phyloP scores from a whole-genome alignment of 2,797 vertebrate species.

The Anableps anableps region DNA sequence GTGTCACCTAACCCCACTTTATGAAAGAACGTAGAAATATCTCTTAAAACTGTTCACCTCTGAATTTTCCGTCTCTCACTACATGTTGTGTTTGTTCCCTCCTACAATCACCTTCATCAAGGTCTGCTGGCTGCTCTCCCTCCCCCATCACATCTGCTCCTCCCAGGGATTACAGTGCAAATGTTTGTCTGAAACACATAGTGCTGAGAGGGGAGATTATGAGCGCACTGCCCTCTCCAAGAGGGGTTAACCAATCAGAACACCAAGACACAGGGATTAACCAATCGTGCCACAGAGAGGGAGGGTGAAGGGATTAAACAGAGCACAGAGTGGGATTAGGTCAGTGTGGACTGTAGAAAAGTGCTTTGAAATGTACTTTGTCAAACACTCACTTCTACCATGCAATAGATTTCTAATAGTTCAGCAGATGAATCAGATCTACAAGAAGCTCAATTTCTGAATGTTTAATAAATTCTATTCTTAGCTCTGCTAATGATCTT shows the following conservation, averaged over 20 bases:
- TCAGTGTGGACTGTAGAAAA: slow-evolving; percentile 62
- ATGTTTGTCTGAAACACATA: slow-evolving; percentile 75
- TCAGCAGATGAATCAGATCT: slow-evolving; percentile 6
- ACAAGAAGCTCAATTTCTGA: slow-evolving; percentile 5
- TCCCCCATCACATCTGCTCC: slow-evolving; percentile 82
- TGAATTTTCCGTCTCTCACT: slow-evolving; percentile 2
- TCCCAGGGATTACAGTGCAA: slow-evolving; percentile 76
- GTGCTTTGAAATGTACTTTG: slow-evolving; percentile 64
- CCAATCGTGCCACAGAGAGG: slow-evolving; percentile 72
- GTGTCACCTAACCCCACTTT: neutral
- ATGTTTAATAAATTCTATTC: slow-evolving; percentile 3
- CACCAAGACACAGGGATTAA: slow-evolving; percentile 72
- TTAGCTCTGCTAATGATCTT: too few species aligned
- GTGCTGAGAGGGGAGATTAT: slow-evolving; percentile 70
- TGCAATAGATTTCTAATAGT: slow-evolving; percentile 11
- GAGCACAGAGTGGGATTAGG: slow-evolving; percentile 75
- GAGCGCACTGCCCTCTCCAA: slow-evolving; percentile 57
- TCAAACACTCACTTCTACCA: slow-evolving; percentile 12
- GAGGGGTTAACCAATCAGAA: slow-evolving; percentile 73
- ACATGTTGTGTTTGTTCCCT: slow-evolving; percentile 12
- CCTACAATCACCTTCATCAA: slow-evolving; percentile 72
- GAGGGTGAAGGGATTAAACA: slow-evolving; percentile 71
- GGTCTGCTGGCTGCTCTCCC: slow-evolving; percentile 63
- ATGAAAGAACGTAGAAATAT: neutral
- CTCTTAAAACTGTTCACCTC: neutral